These are phyloP conservation scores for Holothuria glaberrima DNA, from an alignment of 35 echinoderm and acorn worm genomes.

Conservation along the genomic window DNA sequence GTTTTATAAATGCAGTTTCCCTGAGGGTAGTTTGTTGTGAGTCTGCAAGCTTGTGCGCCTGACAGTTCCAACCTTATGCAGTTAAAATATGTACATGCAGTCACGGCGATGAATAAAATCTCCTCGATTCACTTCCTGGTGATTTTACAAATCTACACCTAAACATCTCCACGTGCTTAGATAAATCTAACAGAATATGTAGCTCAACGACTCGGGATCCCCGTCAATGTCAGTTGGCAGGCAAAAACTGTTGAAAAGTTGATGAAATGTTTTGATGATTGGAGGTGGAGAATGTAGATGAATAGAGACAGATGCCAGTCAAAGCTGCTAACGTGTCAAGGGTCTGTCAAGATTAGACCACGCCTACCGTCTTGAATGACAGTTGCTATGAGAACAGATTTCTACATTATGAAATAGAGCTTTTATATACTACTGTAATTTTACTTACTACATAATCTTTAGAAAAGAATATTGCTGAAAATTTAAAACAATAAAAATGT, in stretches of 20 bases:
- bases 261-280: slow-evolving; percentile 99
- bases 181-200: slow-evolving; percentile 43
- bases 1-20: slow-evolving; percentile 61
- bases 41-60: slow-evolving; percentile 51
- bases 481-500: not conserved
- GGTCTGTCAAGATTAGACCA: slow-evolving; percentile 59
- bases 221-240: slow-evolving; percentile 31
- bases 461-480: not conserved
- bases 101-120: slow-evolving; percentile 38
- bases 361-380: slow-evolving; percentile 50
- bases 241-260: slow-evolving; percentile 74
- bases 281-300: slow-evolving; percentile 97
- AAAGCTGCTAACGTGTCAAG: slow-evolving; percentile 76
- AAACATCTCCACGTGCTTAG: slow-evolving; percentile 34
- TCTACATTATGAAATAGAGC: not conserved
- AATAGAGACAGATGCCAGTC: slow-evolving; percentile 99
- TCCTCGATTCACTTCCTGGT: slow-evolving; percentile 35
- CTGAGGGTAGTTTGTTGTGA: slow-evolving; percentile 58
- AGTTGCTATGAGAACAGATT: slow-evolving; percentile 37
- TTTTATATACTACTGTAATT: not conserved
- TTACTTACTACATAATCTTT: not conserved
- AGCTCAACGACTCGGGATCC: slow-evolving; percentile 34
- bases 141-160: slow-evolving; percentile 24
- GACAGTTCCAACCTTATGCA: slow-evolving; percentile 49
- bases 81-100: slow-evolving; percentile 33